A percentile compares a stretch with the other conserved stretches of the same genome.
These are phyloP conservation scores for Brachyhypopomus gauderio DNA, from an alignment of 2,113 vertebrate species.

Conservation along the genomic window DNA sequence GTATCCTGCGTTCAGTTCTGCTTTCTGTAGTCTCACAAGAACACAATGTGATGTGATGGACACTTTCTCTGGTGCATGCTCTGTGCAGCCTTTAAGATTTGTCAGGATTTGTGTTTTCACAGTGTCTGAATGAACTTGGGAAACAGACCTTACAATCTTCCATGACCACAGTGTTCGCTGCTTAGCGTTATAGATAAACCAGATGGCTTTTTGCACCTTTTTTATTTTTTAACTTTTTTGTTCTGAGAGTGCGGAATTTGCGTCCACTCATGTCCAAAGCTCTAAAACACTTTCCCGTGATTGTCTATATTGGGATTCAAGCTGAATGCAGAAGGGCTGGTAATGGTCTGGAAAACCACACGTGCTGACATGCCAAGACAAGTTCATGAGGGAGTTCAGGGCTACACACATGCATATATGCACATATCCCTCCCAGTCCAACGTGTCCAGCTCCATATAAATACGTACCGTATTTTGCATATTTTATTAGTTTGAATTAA, in stretches of 20 bases:
- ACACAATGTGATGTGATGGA: constrained; percentile 3
- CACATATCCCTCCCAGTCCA: constrained; percentile 72
- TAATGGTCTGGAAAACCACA: constrained; percentile 71
- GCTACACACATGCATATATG: constrained; percentile 75
- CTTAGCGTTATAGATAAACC: constrained; percentile 71
- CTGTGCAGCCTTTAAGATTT: constrained; percentile 1
- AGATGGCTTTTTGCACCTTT: constrained; percentile 59
- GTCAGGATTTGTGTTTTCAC: constrained; percentile 17
- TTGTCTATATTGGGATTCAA: constrained; percentile 68
- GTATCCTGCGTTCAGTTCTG: constrained; percentile 29
- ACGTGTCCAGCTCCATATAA: constrained; percentile 52
- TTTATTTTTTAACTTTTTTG: constrained; percentile 31
- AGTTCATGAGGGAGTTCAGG: constrained; percentile 74
- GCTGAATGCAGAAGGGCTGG: constrained; percentile 60
- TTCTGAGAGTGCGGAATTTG: constrained; percentile 70
- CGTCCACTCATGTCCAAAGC: constrained; percentile 72
- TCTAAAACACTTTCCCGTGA: constrained; percentile 75
- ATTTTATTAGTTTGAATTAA: background rate
- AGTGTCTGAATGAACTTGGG: constrained; percentile 27
- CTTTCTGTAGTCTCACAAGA: constrained; percentile 43
- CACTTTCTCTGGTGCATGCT: background rate
- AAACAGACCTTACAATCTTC: constrained; percentile 67
- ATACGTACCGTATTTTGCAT: background rate
- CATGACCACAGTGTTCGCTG: constrained; percentile 62
- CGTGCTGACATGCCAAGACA: constrained; percentile 62